Evolutionary conservation across 2,888 invertebrate genomes (phyloP).

Genomic region (Chloromyia formosa): DNA sequence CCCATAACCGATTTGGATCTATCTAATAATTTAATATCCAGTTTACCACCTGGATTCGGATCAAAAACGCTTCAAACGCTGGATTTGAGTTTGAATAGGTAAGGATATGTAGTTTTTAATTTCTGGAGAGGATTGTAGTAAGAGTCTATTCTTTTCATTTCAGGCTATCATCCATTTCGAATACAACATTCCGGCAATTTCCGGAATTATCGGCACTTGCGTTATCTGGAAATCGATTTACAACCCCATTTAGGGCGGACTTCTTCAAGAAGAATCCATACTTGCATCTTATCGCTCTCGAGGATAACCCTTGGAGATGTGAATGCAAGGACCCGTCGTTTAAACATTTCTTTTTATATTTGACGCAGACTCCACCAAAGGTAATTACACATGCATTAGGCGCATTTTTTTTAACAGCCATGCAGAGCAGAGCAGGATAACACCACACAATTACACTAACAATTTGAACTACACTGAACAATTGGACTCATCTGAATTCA

Average conservation of each 20-base stretch:
- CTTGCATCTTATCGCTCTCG: conserved; percentile 69
- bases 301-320: conserved; percentile 82
- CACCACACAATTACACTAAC: too few species aligned
- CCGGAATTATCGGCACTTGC: conserved; percentile 70
- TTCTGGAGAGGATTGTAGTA: background rate
- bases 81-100: conserved; percentile 65
- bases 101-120: too few species aligned
- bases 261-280: conserved; percentile 71
- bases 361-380: conserved; percentile 68
- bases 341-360: conserved; percentile 70
- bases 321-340: conserved; percentile 72
- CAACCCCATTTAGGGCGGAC: conserved; percentile 68
- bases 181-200: conserved; percentile 71
- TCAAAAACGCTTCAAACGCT: conserved; percentile 70
- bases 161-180: conserved; percentile 70
- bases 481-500: too few species aligned
- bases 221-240: conserved; percentile 77
- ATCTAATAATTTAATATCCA: conserved; percentile 72
- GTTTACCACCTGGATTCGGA: conserved; percentile 70
- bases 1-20: conserved; percentile 71
- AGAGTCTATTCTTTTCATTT: conserved; percentile 64
- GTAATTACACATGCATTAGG: conserved; percentile 50
- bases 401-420: too few species aligned
- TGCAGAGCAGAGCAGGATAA: too few species aligned
- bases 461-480: too few species aligned